These are phyloP conservation scores for Helicoverpa armigera DNA, from an alignment of 1,140 invertebrate species.

Conservation along the genomic window DNA sequence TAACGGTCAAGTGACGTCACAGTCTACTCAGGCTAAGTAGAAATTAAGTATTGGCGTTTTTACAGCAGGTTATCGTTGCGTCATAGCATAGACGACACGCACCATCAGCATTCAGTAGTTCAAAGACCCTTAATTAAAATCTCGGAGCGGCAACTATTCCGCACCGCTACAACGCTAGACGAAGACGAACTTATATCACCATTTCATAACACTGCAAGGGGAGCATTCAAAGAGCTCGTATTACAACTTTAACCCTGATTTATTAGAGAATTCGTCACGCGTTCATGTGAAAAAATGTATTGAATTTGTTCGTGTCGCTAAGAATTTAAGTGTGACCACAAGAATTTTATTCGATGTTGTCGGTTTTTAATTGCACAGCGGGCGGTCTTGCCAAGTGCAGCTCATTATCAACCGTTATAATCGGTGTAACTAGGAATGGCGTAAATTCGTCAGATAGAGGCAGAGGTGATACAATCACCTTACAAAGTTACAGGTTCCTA, in stretches of 20 bases:
- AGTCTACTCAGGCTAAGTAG: slow-evolving; percentile 1
- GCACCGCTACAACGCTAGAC: slow-evolving; percentile 53
- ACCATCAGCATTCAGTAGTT: slow-evolving; percentile 58
- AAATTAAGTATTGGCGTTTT: slow-evolving; percentile 27
- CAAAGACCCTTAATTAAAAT: slow-evolving; percentile 71
- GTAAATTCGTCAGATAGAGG: not conserved
- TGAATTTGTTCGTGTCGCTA: not conserved
- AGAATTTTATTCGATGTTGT: not conserved
- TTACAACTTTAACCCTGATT: slow-evolving; percentile 26
- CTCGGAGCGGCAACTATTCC: slow-evolving; percentile 51
- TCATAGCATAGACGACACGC: slow-evolving; percentile 47
- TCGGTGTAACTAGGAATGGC: not conserved
- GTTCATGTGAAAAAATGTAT: slow-evolving; percentile 18
- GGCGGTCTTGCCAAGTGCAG: not conserved
- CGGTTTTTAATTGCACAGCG: not conserved
- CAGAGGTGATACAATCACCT: no score
- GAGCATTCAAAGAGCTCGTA: slow-evolving; percentile 22
- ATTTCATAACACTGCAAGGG: slow-evolving; percentile 24
- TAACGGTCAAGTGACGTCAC: slow-evolving; percentile 30
- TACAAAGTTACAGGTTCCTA: no score
- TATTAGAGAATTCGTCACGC: slow-evolving; percentile 1
- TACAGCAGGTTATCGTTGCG: slow-evolving; percentile 19
- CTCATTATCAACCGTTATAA: not conserved
- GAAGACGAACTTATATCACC: slow-evolving; percentile 14
- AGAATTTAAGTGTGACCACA: not conserved